These are phyloP conservation scores for Apamea anceps DNA, from an alignment of 2,888 invertebrate species.

Conservation along the genomic window DNA sequence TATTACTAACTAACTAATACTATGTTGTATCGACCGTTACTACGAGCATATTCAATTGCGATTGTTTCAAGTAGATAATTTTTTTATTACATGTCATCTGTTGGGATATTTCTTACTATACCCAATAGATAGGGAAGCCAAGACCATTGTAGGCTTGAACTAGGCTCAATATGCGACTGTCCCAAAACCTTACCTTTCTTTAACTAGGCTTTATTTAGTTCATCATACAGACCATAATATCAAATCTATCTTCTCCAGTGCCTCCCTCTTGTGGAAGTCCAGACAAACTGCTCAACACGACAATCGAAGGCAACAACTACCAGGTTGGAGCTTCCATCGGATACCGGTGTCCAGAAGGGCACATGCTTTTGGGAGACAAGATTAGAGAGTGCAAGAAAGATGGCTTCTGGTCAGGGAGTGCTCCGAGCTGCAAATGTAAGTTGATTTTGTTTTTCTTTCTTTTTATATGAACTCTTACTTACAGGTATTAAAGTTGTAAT, in stretches of 20 bases:
- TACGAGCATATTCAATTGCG: no score
- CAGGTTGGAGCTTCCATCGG: constrained; percentile 93
- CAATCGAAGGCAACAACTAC: constrained; percentile 93
- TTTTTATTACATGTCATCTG: neutral
- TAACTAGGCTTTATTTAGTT: neutral
- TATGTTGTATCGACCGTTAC: neutral
- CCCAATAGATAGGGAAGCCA: no score
- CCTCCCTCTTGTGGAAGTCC: constrained; percentile 97
- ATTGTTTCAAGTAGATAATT: neutral
- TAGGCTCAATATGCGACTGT: constrained; percentile 18
- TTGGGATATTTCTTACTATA: neutral
- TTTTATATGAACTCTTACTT: neutral
- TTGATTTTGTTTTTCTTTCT: constrained; percentile 38
- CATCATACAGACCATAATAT: constrained; percentile 8
- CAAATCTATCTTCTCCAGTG: constrained; percentile 87
- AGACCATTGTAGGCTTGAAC: neutral
- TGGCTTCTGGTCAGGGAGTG: constrained; percentile 95
- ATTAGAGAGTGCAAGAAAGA: constrained; percentile 92
- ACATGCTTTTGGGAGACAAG: constrained; percentile 93
- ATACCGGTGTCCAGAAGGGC: constrained; percentile 95
- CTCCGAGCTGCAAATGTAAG: constrained; percentile 97
- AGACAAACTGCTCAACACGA: constrained; percentile 95
- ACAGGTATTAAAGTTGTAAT: neutral
- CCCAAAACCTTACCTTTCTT: neutral
- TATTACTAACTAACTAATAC: neutral